A percentile compares a stretch with the other conserved stretches of the same genome.
These are phyloP conservation scores for Marmota flaviventris DNA, from an alignment of 2,113 vertebrate species.

Conservation along the genomic window DNA sequence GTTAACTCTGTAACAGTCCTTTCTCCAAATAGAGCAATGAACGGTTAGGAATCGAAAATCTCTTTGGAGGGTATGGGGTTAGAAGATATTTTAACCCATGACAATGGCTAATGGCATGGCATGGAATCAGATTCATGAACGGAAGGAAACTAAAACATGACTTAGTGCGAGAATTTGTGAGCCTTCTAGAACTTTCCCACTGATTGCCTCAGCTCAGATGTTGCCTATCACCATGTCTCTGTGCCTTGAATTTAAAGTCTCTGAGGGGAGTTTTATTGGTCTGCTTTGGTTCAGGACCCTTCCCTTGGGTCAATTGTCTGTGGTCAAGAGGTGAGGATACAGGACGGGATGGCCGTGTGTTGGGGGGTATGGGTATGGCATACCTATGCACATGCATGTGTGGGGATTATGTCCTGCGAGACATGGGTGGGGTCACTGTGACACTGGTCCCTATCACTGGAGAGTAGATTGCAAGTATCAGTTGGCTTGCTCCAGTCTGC, in stretches of 20 bases:
- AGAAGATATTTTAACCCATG: neutral
- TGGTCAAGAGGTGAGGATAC: neutral
- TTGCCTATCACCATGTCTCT: neutral
- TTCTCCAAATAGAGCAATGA: neutral
- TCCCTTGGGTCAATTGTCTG: neutral
- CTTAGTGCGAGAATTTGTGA: neutral
- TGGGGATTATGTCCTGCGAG: neutral
- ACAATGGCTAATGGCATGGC: neutral
- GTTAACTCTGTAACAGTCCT: neutral
- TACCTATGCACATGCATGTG: fast-evolving
- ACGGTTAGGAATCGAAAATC: neutral
- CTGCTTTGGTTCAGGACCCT: neutral
- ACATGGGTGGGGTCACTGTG: neutral
- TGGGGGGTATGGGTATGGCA: too few relatives aligned
- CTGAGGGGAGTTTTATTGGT: neutral
- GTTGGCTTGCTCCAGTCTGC: neutral
- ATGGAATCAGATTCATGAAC: neutral
- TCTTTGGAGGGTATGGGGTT: neutral
- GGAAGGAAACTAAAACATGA: neutral
- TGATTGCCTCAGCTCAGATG: neutral
- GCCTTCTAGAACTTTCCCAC: neutral
- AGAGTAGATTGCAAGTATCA: neutral
- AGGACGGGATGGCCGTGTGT: neutral
- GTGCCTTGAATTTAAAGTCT: neutral
- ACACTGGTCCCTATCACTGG: neutral